phyloP scores from a whole-genome alignment of 2,113 vertebrate genomes.

The Progne subis region DNA sequence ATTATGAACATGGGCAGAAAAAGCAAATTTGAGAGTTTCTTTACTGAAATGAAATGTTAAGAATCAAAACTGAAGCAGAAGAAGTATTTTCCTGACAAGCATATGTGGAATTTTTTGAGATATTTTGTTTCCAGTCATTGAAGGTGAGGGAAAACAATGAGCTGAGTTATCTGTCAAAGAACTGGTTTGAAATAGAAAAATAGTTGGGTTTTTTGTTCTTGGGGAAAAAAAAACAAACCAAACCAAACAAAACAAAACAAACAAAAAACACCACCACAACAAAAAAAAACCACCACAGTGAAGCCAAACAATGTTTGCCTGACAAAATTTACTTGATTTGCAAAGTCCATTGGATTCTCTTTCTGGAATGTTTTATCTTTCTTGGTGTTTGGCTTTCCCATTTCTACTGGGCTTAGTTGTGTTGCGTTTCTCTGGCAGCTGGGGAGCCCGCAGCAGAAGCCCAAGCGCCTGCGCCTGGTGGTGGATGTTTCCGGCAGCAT shows the following conservation, averaged over 20 bases:
- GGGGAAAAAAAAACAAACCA: neutral
- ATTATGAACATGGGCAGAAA: neutral
- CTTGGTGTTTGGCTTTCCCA: neutral
- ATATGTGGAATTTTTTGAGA: neutral
- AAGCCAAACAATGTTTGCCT: neutral
- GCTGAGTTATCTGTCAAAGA: neutral
- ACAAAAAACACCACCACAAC: neutral
- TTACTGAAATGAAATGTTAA: constrained; percentile 1
- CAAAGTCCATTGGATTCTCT: neutral
- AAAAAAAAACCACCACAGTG: too few species aligned
- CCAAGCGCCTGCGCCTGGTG: constrained; percentile 88
- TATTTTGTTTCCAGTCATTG: constrained; percentile 1
- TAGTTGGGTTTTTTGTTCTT: neutral
- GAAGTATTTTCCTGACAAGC: neutral
- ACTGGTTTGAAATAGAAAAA: neutral
- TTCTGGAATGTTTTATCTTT: neutral
- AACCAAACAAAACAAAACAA: too few species aligned
- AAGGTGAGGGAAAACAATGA: neutral
- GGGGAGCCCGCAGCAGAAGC: constrained; percentile 91
- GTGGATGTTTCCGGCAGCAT: constrained; percentile 95
- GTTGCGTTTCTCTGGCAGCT: constrained; percentile 67
- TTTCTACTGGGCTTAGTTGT: neutral
- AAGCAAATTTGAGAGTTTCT: neutral
- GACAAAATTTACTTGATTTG: neutral
- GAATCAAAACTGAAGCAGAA: constrained; percentile 16